Percentiles rank a stretch among this genome's conserved stretches.
phyloP scores from a whole-genome alignment of 2,113 vertebrate species.

The Ammodytes marinus region DNA sequence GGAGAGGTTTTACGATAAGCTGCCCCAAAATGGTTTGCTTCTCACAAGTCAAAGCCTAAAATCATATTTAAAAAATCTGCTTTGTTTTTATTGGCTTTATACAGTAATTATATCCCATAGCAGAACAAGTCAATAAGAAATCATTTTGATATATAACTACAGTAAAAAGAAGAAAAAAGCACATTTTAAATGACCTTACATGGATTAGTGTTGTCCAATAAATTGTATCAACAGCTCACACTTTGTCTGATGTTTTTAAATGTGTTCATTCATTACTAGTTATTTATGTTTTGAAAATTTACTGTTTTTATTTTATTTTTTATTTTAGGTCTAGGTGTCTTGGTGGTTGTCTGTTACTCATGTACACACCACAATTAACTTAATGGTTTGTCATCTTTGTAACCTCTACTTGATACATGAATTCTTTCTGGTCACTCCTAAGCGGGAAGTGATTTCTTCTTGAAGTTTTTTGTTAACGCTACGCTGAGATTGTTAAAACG shows the following conservation, averaged over 20 bases:
- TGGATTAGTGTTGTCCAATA: too few species aligned
- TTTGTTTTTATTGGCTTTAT: neutral
- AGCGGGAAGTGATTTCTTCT: constrained; percentile 6
- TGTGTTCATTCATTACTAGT: too few species aligned
- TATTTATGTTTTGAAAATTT: neutral
- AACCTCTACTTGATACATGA: constrained; percentile 26
- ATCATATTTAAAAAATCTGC: too few species aligned
- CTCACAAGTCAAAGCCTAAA: neutral
- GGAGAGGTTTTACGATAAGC: neutral
- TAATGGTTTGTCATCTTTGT: neutral
- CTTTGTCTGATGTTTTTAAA: too few species aligned
- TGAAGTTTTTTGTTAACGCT: neutral
- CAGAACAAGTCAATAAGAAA: too few species aligned
- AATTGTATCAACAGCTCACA: too few species aligned
- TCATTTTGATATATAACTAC: too few species aligned
- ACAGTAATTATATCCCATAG: neutral
- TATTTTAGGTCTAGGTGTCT: neutral
- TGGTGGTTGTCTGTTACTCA: constrained; percentile 2
- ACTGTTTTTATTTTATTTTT: neutral
- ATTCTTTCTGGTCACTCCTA: constrained; percentile 25
- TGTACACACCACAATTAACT: neutral
- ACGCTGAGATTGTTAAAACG: constrained; percentile 1
- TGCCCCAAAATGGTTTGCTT: neutral
- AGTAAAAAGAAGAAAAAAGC: too few species aligned
- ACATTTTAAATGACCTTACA: too few species aligned